Percentiles rank a stretch among this genome's conserved stretches.
These are phyloP conservation scores for Bombus confusus DNA, from an alignment of 1,140 invertebrate genomes.

Conservation along the genomic window DNA sequence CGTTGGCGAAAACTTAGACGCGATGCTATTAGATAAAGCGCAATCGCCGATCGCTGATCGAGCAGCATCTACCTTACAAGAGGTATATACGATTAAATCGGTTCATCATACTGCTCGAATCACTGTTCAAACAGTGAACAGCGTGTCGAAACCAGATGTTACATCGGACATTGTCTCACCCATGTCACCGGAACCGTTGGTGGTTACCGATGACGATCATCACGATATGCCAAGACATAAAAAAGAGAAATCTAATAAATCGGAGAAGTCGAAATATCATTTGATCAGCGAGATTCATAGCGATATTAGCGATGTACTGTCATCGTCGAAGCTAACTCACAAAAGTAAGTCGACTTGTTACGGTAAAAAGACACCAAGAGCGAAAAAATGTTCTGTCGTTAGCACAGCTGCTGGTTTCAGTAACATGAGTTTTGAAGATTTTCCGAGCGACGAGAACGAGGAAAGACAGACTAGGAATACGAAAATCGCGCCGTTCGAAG, in stretches of 20 bases:
- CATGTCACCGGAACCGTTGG: constrained; percentile 76
- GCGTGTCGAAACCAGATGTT: constrained; percentile 63
- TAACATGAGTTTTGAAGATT: constrained; percentile 92
- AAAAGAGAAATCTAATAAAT: constrained; percentile 80
- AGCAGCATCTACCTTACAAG: background rate
- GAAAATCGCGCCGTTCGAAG: constrained; percentile 85
- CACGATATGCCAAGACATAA: constrained; percentile 71
- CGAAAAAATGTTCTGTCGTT: constrained; percentile 67
- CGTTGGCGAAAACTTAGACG: constrained; percentile 64
- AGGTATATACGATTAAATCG: constrained; percentile 57
- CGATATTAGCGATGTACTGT: constrained; percentile 71
- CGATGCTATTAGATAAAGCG: constrained; percentile 66
- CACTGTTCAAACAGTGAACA: constrained; percentile 70
- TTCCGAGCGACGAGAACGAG: constrained; percentile 86
- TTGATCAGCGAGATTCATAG: constrained; percentile 80
- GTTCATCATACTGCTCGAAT: constrained; percentile 66
- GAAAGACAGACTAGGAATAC: constrained; percentile 70
- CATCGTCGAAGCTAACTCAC: constrained; percentile 69
- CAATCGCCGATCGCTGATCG: constrained; percentile 29
- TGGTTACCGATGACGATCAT: constrained; percentile 53
- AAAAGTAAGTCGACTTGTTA: constrained; percentile 70
- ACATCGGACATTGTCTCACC: constrained; percentile 67
- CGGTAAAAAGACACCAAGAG: constrained; percentile 71
- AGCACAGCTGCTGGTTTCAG: constrained; percentile 84
- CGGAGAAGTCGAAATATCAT: constrained; percentile 83